Base-by-base conservation (phyloP, 2,797 vertebrate species). In the Moxostoma hubbsi region DNA sequence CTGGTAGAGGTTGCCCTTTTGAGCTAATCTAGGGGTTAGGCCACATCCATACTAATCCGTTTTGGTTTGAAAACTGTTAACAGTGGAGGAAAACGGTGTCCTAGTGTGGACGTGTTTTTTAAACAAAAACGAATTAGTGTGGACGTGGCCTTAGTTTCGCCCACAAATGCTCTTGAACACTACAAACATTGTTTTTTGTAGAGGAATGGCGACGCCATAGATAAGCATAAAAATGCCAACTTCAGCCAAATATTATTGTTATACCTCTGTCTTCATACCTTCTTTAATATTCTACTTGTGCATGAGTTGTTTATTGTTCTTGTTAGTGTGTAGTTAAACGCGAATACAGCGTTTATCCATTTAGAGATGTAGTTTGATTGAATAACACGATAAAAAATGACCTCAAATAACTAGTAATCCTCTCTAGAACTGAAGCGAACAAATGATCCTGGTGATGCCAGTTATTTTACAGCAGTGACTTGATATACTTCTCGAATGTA, bases 371-470 rank as follows among this genome's bases (percentile, higher is more conserved):
- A 75, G 74, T 75, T 71, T 49, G 59, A 62, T 71, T 49, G 62
- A 75, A 70, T 63, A 68, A 84, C 79, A 77, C n/a, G 6, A 72
- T 24, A 24, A 24, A 24, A 66, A 9, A 57, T 77, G 69, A 81
- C 84, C 84, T 85, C 75, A 73, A 71, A 58, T 68, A 63, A 67
- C 62, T 69, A 64, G 8, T 67, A 36, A 68, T 63, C 47, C 24
- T 75, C 78, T 73, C 63, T 24, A 43, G 47, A 79, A 64, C 13
- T 73, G 43, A 63, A 70, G 59, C 70, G 58, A 66, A 59, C 43
- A 59, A 79, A 77, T 82, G 73, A 77, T 81, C 24, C 8, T 79
- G 71, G 62, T 69, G 75, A 70, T 83, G 72, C 74, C 36, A 54
- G 55, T 62, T 76, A 67, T 73, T 76, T 81, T 69, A 62, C 71